phyloP scores from a whole-genome alignment of 2,888 invertebrate genomes.

The Kuschelorhynchus macadamiae region DNA sequence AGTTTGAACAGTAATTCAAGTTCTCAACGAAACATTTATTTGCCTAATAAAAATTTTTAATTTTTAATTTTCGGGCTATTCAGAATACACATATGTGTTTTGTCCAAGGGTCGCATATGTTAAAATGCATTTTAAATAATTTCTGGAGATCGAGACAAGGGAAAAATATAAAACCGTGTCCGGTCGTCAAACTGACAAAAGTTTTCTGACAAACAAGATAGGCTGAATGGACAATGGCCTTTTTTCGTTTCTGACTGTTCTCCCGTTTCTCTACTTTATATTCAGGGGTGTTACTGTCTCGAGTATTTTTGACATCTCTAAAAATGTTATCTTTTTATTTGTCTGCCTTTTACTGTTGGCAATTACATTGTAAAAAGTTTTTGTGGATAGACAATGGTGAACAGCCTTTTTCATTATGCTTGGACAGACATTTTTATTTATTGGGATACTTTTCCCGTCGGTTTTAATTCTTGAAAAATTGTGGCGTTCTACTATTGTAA shows the following conservation, averaged over 20 bases:
- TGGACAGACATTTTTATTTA: constrained; percentile 24
- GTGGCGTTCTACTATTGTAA: too few relatives aligned
- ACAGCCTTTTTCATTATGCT: constrained; percentile 30
- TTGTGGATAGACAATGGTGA: constrained; percentile 38
- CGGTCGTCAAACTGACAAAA: constrained; percentile 67
- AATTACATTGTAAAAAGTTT: constrained; percentile 47
- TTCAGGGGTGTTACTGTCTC: constrained; percentile 46
- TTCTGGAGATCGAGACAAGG: constrained; percentile 31
- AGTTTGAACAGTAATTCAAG: too few relatives aligned
- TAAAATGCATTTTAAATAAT: constrained; percentile 60
- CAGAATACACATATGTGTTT: constrained; percentile 55
- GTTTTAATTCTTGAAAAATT: background rate
- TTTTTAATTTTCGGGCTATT: constrained; percentile 13
- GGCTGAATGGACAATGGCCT: constrained; percentile 61
- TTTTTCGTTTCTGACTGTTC: constrained; percentile 37
- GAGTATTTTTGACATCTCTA: constrained; percentile 48
- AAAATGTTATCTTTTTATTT: constrained; percentile 47
- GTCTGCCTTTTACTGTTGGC: constrained; percentile 35
- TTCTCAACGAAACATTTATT: too few relatives aligned
- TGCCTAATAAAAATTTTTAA: too few relatives aligned
- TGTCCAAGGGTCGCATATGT: constrained; percentile 59
- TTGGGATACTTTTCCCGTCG: background rate
- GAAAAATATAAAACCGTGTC: constrained; percentile 51
- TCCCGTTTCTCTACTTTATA: constrained; percentile 28
- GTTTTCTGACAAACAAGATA: constrained; percentile 66